A percentile compares a stretch with the other conserved stretches of the same genome.
phyloP scores from a whole-genome alignment of 2,113 vertebrate genomes.

The Ptilonorhynchus violaceus region DNA sequence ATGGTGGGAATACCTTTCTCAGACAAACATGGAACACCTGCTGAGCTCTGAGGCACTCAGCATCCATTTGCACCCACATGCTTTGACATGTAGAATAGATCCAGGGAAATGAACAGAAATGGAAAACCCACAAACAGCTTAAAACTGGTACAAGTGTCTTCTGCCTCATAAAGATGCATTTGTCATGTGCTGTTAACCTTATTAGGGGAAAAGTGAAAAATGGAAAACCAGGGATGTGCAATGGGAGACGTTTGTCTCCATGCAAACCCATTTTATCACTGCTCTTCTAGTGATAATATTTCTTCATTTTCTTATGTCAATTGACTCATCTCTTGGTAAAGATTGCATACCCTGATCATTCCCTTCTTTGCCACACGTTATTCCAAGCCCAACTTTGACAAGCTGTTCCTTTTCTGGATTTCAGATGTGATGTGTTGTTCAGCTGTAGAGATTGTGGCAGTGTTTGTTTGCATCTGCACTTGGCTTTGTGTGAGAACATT shows the following conservation, averaged over 20 bases:
- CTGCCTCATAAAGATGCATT: not conserved
- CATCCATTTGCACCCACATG: not conserved
- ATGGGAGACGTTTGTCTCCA: not conserved
- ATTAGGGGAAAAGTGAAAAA: not conserved
- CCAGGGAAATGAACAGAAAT: not conserved
- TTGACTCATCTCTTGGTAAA: not conserved
- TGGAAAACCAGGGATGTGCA: not conserved
- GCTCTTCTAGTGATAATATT: not conserved
- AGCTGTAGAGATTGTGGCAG: not conserved
- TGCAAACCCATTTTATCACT: not conserved
- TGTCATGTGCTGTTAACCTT: not conserved
- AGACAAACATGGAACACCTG: not conserved
- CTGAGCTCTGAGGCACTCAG: not conserved
- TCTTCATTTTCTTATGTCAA: not conserved
- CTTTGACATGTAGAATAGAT: not conserved
- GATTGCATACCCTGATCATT: not conserved
- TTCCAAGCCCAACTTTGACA: not conserved
- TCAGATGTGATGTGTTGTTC: not conserved
- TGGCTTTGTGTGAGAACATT: not conserved
- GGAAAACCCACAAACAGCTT: not conserved
- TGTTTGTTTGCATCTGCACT: not conserved
- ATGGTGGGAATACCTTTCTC: not conserved
- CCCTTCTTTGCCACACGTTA: not conserved
- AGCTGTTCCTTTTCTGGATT: not conserved
- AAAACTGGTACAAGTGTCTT: not conserved